These are phyloP conservation scores for Cyprinodon variegatus DNA, from an alignment of 2,113 vertebrate species.

Conservation along the genomic window DNA sequence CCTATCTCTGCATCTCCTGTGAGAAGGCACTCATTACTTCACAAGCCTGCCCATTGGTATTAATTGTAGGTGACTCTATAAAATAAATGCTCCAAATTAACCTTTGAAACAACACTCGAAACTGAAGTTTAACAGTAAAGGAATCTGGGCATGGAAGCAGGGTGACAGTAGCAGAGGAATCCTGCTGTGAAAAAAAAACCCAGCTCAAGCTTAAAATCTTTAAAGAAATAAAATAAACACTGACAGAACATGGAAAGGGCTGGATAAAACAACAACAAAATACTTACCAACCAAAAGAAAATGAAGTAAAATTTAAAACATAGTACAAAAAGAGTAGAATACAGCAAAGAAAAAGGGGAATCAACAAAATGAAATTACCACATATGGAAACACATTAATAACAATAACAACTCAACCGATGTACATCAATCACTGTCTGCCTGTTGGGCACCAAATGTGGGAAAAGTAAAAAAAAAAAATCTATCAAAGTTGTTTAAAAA, in stretches of 20 bases:
- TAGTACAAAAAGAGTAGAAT: not conserved
- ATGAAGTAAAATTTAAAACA: not conserved
- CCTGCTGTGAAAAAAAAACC: no score
- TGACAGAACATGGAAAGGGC: no score
- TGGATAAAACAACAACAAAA: not conserved
- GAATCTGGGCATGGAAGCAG: no score
- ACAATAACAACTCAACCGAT: not conserved
- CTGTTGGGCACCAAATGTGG: not conserved
- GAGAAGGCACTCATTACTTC: not conserved
- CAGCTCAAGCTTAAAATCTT: no score
- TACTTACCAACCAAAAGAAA: not conserved
- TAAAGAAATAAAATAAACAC: no score
- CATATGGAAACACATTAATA: not conserved
- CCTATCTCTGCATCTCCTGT: constrained; percentile 6
- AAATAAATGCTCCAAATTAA: not conserved
- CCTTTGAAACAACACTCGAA: not conserved
- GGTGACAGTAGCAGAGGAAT: no score
- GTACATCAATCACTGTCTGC: no score
- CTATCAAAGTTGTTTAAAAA: no score
- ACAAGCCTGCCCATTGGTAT: not conserved
- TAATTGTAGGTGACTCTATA: not conserved
- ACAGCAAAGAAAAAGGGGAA: not conserved
- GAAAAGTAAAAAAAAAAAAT: not conserved
- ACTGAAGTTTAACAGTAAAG: not conserved
- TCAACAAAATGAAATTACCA: not conserved